Evolutionary conservation across 2,113 vertebrate species (phyloP).

Genomic region (Pleuronectes platessa): DNA sequence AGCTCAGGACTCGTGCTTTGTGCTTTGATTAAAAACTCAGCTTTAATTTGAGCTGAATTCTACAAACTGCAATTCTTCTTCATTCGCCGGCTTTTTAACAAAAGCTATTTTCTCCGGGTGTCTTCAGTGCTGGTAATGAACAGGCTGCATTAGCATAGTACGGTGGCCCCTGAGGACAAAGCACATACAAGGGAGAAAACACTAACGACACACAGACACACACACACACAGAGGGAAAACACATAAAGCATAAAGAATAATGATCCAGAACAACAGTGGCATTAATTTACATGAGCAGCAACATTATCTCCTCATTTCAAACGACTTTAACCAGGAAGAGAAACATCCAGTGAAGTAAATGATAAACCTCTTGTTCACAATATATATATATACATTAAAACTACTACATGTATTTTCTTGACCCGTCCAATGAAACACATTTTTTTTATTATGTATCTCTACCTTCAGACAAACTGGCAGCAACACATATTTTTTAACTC

Average conservation of each 20-base stretch:
- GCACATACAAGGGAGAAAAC: background rate
- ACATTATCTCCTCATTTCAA: background rate
- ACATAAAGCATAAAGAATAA: background rate
- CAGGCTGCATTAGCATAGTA: background rate
- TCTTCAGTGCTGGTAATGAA: background rate
- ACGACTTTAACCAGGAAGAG: background rate
- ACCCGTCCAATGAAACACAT: background rate
- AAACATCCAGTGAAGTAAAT: background rate
- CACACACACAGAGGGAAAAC: background rate
- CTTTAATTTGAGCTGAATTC: background rate
- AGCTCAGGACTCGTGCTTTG: background rate
- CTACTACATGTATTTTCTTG: background rate
- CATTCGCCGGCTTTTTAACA: constrained; percentile 6
- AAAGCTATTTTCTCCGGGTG: background rate
- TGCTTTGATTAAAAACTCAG: background rate
- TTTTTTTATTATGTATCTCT: background rate
- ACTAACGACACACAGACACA: background rate
- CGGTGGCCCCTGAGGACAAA: background rate
- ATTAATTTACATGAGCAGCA: background rate
- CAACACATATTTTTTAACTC: background rate
- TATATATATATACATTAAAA: background rate
- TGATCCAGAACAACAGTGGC: background rate
- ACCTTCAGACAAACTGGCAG: background rate
- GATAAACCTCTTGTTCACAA: background rate
- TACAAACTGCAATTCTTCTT: background rate